phyloP scores from a whole-genome alignment of 2,797 vertebrate species.

The Rachycentron canadum region DNA sequence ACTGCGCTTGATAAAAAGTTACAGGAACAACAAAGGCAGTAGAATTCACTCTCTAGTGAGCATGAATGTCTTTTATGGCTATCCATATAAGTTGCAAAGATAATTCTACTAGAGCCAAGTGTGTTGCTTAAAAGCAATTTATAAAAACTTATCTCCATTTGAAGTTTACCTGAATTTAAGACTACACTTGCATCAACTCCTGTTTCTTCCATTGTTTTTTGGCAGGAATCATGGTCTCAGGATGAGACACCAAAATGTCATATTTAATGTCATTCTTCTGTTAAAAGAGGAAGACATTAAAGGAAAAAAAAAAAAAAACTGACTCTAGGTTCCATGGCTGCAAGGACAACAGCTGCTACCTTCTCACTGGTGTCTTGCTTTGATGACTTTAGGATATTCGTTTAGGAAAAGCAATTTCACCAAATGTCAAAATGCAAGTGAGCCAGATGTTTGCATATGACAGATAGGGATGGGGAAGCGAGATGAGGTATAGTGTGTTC shows the following conservation, averaged over 20 bases:
- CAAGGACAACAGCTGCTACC: slow-evolving; percentile 69
- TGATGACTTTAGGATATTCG: slow-evolving; percentile 70
- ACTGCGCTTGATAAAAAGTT: neutral
- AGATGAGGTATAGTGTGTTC: slow-evolving; percentile 4
- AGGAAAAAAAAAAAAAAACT: slow-evolving; percentile 50
- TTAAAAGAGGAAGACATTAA: slow-evolving; percentile 31
- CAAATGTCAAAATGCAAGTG: slow-evolving; percentile 62
- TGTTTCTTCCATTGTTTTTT: slow-evolving; percentile 4
- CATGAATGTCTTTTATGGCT: slow-evolving; percentile 1
- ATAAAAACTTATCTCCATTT: neutral
- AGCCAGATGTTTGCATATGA: slow-evolving; percentile 58
- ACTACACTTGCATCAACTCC: neutral
- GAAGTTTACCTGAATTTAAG: neutral
- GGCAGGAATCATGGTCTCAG: slow-evolving; percentile 24
- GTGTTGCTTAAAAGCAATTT: neutral
- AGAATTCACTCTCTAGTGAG: slow-evolving; percentile 5
- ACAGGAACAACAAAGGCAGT: slow-evolving; percentile 1
- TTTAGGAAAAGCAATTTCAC: slow-evolving; percentile 65
- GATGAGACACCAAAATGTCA: slow-evolving; percentile 27
- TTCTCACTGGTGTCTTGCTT: slow-evolving; percentile 33
- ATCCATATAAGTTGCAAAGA: neutral
- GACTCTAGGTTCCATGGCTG: slow-evolving; percentile 47
- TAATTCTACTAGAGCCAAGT: neutral
- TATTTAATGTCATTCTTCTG: slow-evolving; percentile 44
- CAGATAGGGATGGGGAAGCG: slow-evolving; percentile 19